Evolutionary conservation across 1,140 invertebrate genomes (phyloP).

Genomic region (Helicoverpa armigera): DNA sequence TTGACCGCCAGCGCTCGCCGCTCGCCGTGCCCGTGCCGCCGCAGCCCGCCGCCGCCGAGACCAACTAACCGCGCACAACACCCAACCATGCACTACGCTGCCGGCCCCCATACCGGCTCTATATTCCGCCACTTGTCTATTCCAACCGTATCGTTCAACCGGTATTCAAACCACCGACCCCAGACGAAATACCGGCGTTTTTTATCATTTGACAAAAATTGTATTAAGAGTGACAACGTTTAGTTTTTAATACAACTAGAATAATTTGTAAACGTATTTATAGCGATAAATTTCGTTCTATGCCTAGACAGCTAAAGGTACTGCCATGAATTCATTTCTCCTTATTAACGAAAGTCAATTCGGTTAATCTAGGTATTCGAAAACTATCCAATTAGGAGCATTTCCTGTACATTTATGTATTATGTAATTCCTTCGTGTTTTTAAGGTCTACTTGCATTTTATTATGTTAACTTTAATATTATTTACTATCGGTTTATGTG

Average conservation of each 20-base stretch:
- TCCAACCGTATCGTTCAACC: constrained; percentile 11
- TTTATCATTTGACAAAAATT: constrained; percentile 43
- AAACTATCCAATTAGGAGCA: constrained; percentile 35
- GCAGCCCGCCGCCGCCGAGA: constrained; percentile 62
- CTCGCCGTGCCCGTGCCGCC: constrained; percentile 77
- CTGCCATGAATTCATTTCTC: constrained; percentile 52
- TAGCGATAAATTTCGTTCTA: constrained; percentile 41
- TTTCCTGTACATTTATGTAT: constrained; percentile 47
- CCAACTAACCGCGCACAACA: constrained; percentile 56
- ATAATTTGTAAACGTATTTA: constrained; percentile 49
- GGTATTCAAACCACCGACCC: constrained; percentile 42
- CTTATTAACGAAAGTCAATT: constrained; percentile 35
- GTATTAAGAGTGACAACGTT: constrained; percentile 36
- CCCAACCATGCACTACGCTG: constrained; percentile 1
- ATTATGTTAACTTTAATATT: constrained; percentile 42
- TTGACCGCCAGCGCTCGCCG: constrained; percentile 82
- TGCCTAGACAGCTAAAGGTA: constrained; percentile 59
- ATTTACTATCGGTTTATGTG: constrained; percentile 34
- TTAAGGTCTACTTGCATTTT: constrained; percentile 47
- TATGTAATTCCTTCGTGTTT: constrained; percentile 31
- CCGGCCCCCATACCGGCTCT: background rate
- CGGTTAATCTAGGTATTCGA: constrained; percentile 42
- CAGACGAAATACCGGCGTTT: constrained; percentile 32
- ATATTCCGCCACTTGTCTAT: constrained; percentile 18
- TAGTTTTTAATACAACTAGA: constrained; percentile 36